Evolutionary conservation across 2,797 vertebrate genomes (phyloP).

Genomic region (Spinibarbus caldwelli): DNA sequence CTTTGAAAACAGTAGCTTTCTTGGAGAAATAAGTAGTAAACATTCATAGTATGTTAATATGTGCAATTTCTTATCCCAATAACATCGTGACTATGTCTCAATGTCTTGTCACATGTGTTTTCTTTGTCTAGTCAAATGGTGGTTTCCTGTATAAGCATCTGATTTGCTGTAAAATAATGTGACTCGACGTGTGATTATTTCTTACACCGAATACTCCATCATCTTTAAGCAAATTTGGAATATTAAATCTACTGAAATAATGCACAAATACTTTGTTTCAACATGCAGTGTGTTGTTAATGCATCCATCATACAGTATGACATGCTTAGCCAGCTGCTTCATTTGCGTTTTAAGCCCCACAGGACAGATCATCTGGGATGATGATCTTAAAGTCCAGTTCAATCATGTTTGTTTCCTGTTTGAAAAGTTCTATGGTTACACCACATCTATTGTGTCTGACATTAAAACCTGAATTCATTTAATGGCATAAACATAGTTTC

Average conservation of each 20-base stretch:
- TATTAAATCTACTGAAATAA: background rate
- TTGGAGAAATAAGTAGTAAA: background rate
- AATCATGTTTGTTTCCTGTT: background rate
- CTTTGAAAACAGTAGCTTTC: background rate
- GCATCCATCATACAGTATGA: background rate
- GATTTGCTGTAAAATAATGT: background rate
- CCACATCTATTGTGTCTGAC: background rate
- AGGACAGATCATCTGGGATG: background rate
- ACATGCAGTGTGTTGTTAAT: background rate
- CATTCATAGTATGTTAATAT: background rate
- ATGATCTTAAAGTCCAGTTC: background rate
- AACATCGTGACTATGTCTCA: background rate
- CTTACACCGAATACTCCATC: background rate
- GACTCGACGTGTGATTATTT: background rate
- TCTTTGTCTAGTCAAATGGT: constrained; percentile 7
- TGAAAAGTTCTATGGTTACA: background rate
- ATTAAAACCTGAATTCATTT: background rate
- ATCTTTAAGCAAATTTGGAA: background rate
- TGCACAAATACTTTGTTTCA: background rate
- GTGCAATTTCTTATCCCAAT: background rate
- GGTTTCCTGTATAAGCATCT: constrained; percentile 1
- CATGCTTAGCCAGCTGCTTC: background rate
- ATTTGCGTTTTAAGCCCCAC: background rate
- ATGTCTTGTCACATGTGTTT: constrained; percentile 13
- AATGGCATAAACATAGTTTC: background rate